phyloP scores from a whole-genome alignment of 2,888 invertebrate species.

The Cylloceria caligata region DNA sequence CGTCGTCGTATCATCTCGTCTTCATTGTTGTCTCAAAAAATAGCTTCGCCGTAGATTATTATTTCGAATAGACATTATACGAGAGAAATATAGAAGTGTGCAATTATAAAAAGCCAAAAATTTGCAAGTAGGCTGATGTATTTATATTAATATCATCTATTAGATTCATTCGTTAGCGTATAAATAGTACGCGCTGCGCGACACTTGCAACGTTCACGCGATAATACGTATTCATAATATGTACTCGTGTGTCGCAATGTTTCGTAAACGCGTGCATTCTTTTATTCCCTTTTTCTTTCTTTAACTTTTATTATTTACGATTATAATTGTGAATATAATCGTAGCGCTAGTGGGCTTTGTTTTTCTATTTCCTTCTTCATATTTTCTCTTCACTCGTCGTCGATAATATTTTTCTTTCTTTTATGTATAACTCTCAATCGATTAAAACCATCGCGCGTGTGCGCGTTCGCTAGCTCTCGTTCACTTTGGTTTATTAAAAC shows the following conservation, averaged over 20 bases:
- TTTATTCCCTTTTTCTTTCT: slow-evolving; percentile 12
- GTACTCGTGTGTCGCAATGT: slow-evolving; percentile 55
- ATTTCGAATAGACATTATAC: slow-evolving; percentile 54
- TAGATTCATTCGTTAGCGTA: slow-evolving; percentile 64
- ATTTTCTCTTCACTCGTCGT: slow-evolving; percentile 4
- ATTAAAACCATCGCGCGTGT: slow-evolving; percentile 26
- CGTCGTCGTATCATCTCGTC: slow-evolving; percentile 24
- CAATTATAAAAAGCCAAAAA: slow-evolving; percentile 67
- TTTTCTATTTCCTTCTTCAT: background rate
- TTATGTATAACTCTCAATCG: slow-evolving; percentile 18
- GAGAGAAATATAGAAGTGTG: slow-evolving; percentile 59
- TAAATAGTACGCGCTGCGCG: slow-evolving; percentile 63
- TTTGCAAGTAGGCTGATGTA: slow-evolving; percentile 65
- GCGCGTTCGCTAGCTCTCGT: slow-evolving; percentile 32
- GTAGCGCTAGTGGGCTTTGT: slow-evolving; percentile 31
- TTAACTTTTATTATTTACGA: background rate
- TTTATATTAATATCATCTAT: slow-evolving; percentile 59
- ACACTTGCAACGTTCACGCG: slow-evolving; percentile 58
- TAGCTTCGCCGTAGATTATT: slow-evolving; percentile 50
- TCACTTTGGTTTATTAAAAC: slow-evolving; percentile 19
- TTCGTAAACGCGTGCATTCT: slow-evolving; percentile 46
- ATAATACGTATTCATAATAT: slow-evolving; percentile 59
- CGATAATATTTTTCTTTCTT: slow-evolving; percentile 8
- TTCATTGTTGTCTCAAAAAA: slow-evolving; percentile 46
- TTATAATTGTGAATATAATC: slow-evolving; percentile 19